Conservation (phyloP, 2,888 invertebrate genomes). For the Uropetala carovei region DNA sequence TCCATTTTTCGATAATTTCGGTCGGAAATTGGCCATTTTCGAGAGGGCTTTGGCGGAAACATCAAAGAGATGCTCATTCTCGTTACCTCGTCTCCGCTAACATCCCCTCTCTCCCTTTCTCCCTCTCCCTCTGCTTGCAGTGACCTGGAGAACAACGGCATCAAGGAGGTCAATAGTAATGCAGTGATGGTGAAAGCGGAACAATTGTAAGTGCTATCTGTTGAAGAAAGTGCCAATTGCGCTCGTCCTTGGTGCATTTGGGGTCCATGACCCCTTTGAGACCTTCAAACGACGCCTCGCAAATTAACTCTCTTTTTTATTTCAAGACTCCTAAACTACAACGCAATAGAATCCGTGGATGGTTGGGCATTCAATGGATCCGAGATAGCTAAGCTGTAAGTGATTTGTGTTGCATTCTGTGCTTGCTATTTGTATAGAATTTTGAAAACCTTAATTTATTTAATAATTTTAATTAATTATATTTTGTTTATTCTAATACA, state of each 20-base stretch:
- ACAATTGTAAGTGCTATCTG: conserved; percentile 82
- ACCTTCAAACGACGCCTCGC: not conserved
- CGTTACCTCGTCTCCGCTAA: no score
- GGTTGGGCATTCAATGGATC: conserved; percentile 87
- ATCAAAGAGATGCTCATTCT: no score
- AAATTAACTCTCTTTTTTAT: conserved; percentile 67
- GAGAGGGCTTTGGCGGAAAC: no score
- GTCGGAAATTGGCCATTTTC: no score
- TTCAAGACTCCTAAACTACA: conserved; percentile 85
- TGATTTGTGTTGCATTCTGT: not conserved
- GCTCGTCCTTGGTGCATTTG: not conserved
- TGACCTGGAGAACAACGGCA: conserved; percentile 86
- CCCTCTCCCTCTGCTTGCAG: conserved; percentile 76
- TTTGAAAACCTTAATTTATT: no score
- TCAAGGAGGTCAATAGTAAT: conserved; percentile 80
- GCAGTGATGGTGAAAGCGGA: conserved; percentile 83
- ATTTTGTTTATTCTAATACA: not conserved
- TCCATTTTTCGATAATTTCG: no score
- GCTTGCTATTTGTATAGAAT: conserved; percentile 68
- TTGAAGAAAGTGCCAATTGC: conserved; percentile 68
- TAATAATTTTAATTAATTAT: no score
- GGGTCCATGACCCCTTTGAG: not conserved
- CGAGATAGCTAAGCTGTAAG: conserved; percentile 81
- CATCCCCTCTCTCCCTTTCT: conserved; percentile 61
- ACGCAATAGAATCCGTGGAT: conserved; percentile 82